These are phyloP conservation scores for Aeoliscus strigatus DNA, from an alignment of 2,797 vertebrate genomes.

Conservation along the genomic window DNA sequence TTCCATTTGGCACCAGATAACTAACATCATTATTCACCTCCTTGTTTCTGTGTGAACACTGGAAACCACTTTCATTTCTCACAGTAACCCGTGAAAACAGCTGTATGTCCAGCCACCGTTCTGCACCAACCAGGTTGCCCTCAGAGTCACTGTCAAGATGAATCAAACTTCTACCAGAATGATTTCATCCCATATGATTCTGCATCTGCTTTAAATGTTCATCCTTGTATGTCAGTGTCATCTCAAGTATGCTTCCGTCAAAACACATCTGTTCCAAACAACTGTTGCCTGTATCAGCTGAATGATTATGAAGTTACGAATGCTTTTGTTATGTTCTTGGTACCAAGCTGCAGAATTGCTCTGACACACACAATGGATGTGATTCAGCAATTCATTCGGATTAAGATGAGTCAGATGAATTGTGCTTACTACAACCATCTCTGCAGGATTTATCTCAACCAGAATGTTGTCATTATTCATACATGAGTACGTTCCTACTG, in stretches of 20 bases:
- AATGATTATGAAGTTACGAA: conserved; percentile 14
- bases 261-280: conserved; percentile 34
- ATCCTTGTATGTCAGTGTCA: conserved; percentile 38
- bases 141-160: too few relatives aligned
- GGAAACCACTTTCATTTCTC: too few relatives aligned
- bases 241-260: conserved; percentile 17
- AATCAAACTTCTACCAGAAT: too few relatives aligned
- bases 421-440: conserved; percentile 2
- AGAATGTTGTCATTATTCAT: conserved; percentile 11
- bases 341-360: conserved; percentile 32
- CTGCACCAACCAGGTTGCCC: too few relatives aligned
- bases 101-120: too few relatives aligned
- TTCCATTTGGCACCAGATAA: conserved; percentile 50
- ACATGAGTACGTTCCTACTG: conserved; percentile 1
- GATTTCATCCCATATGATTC: too few relatives aligned
- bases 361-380: conserved; percentile 5
- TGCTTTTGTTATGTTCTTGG: conserved; percentile 14
- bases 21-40: conserved; percentile 42
- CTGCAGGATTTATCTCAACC: conserved; percentile 18
- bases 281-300: conserved; percentile 10
- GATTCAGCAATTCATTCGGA: conserved; percentile 9
- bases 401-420: conserved; percentile 9
- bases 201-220: conserved; percentile 26
- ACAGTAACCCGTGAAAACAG: too few relatives aligned
- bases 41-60: conserved; percentile 32